phyloP scores from a whole-genome alignment of 2,888 invertebrate species.

The Diplolepis rosae region DNA sequence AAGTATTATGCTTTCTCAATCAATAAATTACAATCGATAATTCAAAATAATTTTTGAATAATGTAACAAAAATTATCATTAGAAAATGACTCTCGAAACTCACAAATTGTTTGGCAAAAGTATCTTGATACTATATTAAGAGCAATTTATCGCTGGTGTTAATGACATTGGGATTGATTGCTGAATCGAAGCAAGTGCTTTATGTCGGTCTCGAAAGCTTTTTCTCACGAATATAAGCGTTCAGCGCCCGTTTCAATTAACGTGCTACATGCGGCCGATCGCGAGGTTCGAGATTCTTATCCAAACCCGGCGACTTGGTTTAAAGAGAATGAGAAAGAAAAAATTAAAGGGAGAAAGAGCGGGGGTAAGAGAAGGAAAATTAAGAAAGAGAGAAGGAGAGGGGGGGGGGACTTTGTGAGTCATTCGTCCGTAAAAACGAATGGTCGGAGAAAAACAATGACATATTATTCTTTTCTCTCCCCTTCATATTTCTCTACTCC shows the following conservation, averaged over 20 bases:
- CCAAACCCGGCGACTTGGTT: conserved; percentile 25
- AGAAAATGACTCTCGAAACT: too few relatives aligned
- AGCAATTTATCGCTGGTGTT: too few relatives aligned
- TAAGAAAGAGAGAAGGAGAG: conserved; percentile 14
- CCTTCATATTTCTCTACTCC: conserved; percentile 40
- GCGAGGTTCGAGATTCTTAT: conserved; percentile 43
- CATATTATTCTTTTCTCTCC: conserved; percentile 45
- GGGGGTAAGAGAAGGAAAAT: not conserved
- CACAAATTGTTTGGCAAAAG: not conserved
- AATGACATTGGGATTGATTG: not conserved
- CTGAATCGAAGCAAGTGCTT: not conserved
- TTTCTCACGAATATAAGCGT: conserved; percentile 4
- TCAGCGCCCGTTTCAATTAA: conserved; percentile 15
- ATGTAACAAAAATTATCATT: too few relatives aligned
- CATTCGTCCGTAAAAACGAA: conserved; percentile 57
- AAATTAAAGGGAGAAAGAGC: not conserved
- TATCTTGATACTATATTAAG: not conserved
- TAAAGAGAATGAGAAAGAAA: conserved; percentile 35
- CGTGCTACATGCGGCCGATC: not conserved
- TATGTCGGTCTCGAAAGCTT: not conserved
- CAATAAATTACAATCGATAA: too few relatives aligned
- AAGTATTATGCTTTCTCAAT: too few relatives aligned
- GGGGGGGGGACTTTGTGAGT: conserved; percentile 37
- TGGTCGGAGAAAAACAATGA: conserved; percentile 56
- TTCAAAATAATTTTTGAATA: too few relatives aligned